A percentile compares a stretch with the other conserved stretches of the same genome.
Evolutionary conservation across 2,888 invertebrate species (phyloP).

Genomic region (Stenodema calcarata): DNA sequence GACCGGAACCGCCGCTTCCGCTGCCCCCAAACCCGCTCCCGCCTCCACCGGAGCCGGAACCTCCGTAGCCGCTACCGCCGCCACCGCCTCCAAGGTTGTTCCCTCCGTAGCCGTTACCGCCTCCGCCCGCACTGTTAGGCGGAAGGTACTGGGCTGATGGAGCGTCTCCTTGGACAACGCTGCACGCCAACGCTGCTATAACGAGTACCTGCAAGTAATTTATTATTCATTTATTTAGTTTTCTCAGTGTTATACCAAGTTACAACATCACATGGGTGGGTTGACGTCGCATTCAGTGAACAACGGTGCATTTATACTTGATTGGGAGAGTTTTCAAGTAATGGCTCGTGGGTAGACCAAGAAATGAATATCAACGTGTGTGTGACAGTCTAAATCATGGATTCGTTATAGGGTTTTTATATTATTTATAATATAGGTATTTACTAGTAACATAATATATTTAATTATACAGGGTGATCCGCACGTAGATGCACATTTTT

Average conservation of each 20-base stretch:
- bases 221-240: neutral
- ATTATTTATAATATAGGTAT: too few relatives aligned
- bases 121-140: conserved; percentile 53
- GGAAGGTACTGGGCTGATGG: conserved; percentile 50
- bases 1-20: conserved; percentile 35
- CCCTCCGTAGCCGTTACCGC: conserved; percentile 48
- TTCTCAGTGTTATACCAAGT: neutral
- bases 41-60: conserved; percentile 45
- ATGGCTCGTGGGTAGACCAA: too few relatives aligned
- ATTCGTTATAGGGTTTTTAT: too few relatives aligned
- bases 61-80: conserved; percentile 46
- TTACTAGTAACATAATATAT: too few relatives aligned
- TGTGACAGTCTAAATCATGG: too few relatives aligned
- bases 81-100: conserved; percentile 38
- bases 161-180: conserved; percentile 42
- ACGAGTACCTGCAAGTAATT: conserved; percentile 31
- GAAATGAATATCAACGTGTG: too few relatives aligned
- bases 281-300: too few relatives aligned
- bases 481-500: too few relatives aligned
- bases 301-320: too few relatives aligned
- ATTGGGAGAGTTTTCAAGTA: too few relatives aligned
- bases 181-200: conserved; percentile 16
- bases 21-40: conserved; percentile 27
- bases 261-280: too few relatives aligned
- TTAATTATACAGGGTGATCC: too few relatives aligned